These are phyloP conservation scores for Lasioglossum figueresi DNA, from an alignment of 2,888 invertebrate species.

Conservation along the genomic window DNA sequence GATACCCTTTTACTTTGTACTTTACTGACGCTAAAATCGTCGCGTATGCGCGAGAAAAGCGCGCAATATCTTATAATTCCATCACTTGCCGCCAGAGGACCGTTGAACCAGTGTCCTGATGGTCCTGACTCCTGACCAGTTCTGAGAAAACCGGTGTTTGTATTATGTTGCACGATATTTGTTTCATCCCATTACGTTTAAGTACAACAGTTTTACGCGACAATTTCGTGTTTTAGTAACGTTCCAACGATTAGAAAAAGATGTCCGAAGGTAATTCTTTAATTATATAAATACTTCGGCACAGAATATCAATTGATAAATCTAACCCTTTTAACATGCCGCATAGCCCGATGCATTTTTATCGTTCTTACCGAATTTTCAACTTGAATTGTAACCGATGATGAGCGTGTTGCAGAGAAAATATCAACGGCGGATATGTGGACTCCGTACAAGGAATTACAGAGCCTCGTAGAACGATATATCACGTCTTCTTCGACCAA, in stretches of 20 bases:
- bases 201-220: constrained; percentile 19
- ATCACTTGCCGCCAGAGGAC: too few species aligned
- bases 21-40: too few species aligned
- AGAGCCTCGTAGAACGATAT: constrained; percentile 88
- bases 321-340: constrained; percentile 17
- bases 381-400: neutral
- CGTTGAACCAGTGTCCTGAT: too few species aligned
- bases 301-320: neutral
- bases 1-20: too few species aligned
- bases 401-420: constrained; percentile 72
- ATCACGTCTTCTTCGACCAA: constrained; percentile 86
- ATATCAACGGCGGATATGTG: constrained; percentile 90
- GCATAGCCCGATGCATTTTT: neutral
- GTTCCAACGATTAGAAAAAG: constrained; percentile 17
- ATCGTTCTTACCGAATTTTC: neutral
- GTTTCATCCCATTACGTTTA: constrained; percentile 35
- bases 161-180: constrained; percentile 58
- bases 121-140: too few species aligned
- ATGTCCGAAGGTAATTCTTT: constrained; percentile 66
- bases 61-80: too few species aligned
- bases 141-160: constrained; percentile 65
- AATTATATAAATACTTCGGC: constrained; percentile 5
- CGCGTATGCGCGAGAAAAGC: too few species aligned
- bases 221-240: constrained; percentile 38
- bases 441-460: constrained; percentile 93